Evolutionary conservation across 2,113 vertebrate genomes (phyloP), one percentile per base, ranked within the genome.

Genomic region (Dissostichus mawsoni): DNA sequence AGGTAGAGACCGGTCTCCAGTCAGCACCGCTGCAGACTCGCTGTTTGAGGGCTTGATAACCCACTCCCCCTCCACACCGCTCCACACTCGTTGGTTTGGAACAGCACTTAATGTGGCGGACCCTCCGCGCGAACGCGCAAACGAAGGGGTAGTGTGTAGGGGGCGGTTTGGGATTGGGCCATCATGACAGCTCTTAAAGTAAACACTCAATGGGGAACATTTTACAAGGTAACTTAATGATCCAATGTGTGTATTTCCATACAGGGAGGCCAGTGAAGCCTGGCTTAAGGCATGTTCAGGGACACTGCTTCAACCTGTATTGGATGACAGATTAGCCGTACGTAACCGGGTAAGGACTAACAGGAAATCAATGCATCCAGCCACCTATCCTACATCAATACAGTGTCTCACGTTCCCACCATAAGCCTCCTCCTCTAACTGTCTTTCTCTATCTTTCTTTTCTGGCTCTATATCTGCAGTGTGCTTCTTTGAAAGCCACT

Each of bases 351-450:
- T 65, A 80, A 89, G 84, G 90, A 67, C 79, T 61, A 91, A 82
- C 88, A 91, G 81, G 74, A 88, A 94, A 93, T 92, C 92, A 80
- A 92, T 92, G 74, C 45, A 74, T 82, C 76, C 76, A 81, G 80
- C 82, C 85, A 83, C 83, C 88, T 92, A 78, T 78, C 59, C 78
- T 56, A 71, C 84, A 90, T 90, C 86, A 86, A 82, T 90, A 77
- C 79, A 72, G 47, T 76, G 83, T 87, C 83, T 89, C 76, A 63
- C 67, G 69, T 84, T 78, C 82, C 70, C 45, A 10, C 64, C 70
- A 61, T 18, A 41, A 76, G 64, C 68, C 56, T 77, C 67, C 70
- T 87, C 62, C 18, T 86, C 12, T 56, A 0, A 2, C 52, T 23
- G 56, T 86, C 48, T 69, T 68, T 58, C 72, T 68, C 41, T 50